Evolutionary conservation across 2,888 invertebrate species (phyloP).

Genomic region (Melinaea menophilus): DNA sequence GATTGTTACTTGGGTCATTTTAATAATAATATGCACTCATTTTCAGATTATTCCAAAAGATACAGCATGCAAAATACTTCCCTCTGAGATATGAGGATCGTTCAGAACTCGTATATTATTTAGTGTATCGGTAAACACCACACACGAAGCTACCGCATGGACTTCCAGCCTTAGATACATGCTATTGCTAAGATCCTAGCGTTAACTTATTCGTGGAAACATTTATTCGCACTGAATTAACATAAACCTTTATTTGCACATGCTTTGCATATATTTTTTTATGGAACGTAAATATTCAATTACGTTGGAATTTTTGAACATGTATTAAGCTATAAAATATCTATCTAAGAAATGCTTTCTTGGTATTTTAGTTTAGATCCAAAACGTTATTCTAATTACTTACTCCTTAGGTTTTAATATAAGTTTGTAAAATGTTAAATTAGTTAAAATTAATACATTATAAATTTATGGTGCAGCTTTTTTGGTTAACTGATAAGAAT

Average conservation of each 20-base stretch:
- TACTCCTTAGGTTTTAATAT: background rate
- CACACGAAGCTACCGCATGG: conserved; percentile 62
- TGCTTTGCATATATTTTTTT: conserved; percentile 10
- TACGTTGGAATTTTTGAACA: conserved; percentile 1
- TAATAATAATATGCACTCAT: conserved; percentile 36
- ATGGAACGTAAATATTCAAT: conserved; percentile 12
- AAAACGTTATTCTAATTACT: background rate
- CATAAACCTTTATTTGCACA: conserved; percentile 21
- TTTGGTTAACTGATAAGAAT: too few relatives aligned
- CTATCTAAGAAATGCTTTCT: background rate
- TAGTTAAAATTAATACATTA: too few relatives aligned
- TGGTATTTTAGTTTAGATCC: background rate
- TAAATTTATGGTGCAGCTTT: too few relatives aligned
- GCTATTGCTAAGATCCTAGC: conserved; percentile 4
- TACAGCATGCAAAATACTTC: conserved; percentile 75
- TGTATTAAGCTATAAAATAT: conserved; percentile 2
- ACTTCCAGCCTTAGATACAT: conserved; percentile 21
- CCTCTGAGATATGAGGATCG: conserved; percentile 72
- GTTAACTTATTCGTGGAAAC: conserved; percentile 17
- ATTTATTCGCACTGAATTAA: conserved; percentile 18
- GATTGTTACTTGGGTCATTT: conserved; percentile 8
- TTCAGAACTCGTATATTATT: conserved; percentile 63
- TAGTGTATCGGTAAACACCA: conserved; percentile 63
- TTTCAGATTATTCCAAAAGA: conserved; percentile 72
- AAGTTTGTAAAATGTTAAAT: too few relatives aligned